phyloP scores from a whole-genome alignment of 1,140 invertebrate species.

The Drosophila takahashii region DNA sequence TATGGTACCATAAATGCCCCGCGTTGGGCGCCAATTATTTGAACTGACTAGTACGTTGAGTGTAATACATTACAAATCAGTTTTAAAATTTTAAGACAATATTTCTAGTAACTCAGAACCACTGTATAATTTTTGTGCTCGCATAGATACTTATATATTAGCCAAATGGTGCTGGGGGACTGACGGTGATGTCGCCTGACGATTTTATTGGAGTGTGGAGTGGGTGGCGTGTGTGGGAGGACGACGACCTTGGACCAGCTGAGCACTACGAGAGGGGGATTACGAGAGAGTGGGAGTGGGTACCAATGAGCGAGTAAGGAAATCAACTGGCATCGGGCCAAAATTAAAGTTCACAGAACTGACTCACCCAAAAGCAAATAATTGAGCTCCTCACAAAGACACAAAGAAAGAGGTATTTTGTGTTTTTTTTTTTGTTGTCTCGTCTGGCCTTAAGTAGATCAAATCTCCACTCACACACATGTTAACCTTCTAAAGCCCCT shows the following conservation, averaged over 20 bases:
- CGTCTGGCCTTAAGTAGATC: slow-evolving; percentile 34
- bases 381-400: slow-evolving; percentile 7
- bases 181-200: slow-evolving; percentile 21
- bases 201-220: slow-evolving; percentile 14
- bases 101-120: not conserved
- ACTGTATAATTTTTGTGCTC: slow-evolving; percentile 9
- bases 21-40: not conserved
- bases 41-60: not conserved
- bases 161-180: not conserved
- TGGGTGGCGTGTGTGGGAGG: slow-evolving; percentile 51
- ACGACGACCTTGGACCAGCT: slow-evolving; percentile 70
- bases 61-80: not conserved
- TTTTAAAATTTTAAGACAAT: not conserved
- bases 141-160: slow-evolving; percentile 1
- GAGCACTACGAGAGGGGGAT: not conserved
- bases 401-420: slow-evolving; percentile 4
- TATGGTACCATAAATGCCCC: not conserved
- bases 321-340: slow-evolving; percentile 31
- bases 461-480: slow-evolving; percentile 10
- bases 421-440: slow-evolving; percentile 3
- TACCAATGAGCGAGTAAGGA: slow-evolving; percentile 6
- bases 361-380: slow-evolving; percentile 26
- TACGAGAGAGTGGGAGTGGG: not conserved
- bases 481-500: slow-evolving; percentile 27
- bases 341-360: slow-evolving; percentile 41